Conservation (phyloP, 2,888 invertebrate genomes). For the Adelognathus sp. region DNA sequence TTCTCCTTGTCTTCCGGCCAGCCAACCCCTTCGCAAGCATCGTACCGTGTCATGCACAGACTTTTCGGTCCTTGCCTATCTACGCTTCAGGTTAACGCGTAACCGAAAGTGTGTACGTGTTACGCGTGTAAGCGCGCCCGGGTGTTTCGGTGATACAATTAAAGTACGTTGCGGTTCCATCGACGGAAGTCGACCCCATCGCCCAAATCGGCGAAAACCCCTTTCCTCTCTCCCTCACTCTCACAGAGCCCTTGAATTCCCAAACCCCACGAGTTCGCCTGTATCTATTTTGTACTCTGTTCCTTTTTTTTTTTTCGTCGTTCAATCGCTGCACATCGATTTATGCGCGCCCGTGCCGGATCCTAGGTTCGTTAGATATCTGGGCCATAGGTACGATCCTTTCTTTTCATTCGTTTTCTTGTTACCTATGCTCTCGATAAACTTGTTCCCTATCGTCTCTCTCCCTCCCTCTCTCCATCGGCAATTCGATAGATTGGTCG, state of each 20-base stretch:
- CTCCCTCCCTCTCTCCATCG: conserved; percentile 10
- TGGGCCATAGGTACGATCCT: conserved; percentile 63
- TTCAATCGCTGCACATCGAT: conserved; percentile 66
- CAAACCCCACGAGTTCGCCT: conserved; percentile 20
- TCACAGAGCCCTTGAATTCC: too few species aligned
- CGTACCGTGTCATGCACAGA: conserved; percentile 23
- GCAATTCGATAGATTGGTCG: conserved; percentile 41
- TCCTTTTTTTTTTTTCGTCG: conserved; percentile 18
- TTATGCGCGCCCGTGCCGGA: conserved; percentile 62
- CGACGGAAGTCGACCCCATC: conserved; percentile 51
- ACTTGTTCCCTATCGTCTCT: background rate
- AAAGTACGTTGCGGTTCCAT: conserved; percentile 77
- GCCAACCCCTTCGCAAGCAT: conserved; percentile 22
- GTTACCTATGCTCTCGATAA: conserved; percentile 25
- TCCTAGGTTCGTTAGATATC: conserved; percentile 66
- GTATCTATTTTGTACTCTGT: conserved; percentile 55
- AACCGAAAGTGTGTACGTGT: conserved; percentile 40
- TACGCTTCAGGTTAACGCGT: conserved; percentile 31
- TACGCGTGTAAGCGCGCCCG: too few species aligned
- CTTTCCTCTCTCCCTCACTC: conserved; percentile 45
- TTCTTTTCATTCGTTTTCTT: conserved; percentile 27
- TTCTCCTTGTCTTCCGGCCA: conserved; percentile 28
- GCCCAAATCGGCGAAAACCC: conserved; percentile 7
- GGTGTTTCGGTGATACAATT: conserved; percentile 74
- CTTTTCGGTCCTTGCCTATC: conserved; percentile 21